Evolutionary conservation across 2,113 vertebrate genomes (phyloP), one percentile per base, ranked within the genome.

Genomic region (Catagonus wagneri): DNA sequence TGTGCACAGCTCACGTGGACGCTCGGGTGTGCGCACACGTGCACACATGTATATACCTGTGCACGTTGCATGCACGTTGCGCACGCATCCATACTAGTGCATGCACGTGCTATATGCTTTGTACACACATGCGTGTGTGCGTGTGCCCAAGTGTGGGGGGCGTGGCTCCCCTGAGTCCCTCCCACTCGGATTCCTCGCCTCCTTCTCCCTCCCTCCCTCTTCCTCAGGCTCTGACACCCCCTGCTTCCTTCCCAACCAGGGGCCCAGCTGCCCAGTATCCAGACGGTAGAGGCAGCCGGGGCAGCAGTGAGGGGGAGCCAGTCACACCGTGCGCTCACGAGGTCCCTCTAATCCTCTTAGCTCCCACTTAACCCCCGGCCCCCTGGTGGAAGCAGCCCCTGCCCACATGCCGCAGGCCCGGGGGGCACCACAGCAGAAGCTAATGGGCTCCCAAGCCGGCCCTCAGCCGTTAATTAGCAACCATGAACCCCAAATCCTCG

Each of bases 311-410:
- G n/a, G 9, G 66, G n/a, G 68, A 88, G 34, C 80, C 69, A 76
- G 27, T 34, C 34, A 15, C 14, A 2, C 36, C 22, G 3, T 1
- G 39, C 17, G 0, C 56, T 92, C 79, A 76, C 29, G 20, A 87
- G 83, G 32, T 85, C 32, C 68, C 87, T 74, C 58, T 83, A 89
- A 89, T 83, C 81, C 44, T 96, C 89, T 96, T 92, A 87, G 78
- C 60, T 68, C 83, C 79, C 72, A 75, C 79, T 83, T 58, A 69
- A 86, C n/a, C 32, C 4, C 4, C 0, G 1, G 27, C 1, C 80
- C 75, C 39, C 25, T 15, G 50, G 52, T 3, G 0, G n/a, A 44
- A 72, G 16, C 44, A 36, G 60, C 65, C 91, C 79, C 78, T 71
- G 23, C 32, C 54, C 36, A 9, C 25, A 66, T 68, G 85, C 56